Evolutionary conservation across 2,113 vertebrate species (phyloP).

Genomic region (Pomatostomus ruficeps): DNA sequence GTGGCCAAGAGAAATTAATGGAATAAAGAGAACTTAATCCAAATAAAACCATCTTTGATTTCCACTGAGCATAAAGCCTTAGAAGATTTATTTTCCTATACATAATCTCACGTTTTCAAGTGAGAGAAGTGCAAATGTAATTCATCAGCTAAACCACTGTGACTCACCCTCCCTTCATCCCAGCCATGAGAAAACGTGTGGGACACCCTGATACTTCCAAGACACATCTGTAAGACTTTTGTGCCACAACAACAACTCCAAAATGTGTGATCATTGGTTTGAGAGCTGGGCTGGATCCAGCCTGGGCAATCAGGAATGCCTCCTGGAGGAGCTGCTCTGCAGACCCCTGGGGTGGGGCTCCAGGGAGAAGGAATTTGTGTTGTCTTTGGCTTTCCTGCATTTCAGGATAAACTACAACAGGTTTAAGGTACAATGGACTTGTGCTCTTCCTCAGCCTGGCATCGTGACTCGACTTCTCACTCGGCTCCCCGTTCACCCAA

Average conservation of each 20-base stretch:
- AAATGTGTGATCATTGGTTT: background rate
- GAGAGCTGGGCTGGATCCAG: background rate
- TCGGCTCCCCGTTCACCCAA: background rate
- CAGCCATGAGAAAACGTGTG: background rate
- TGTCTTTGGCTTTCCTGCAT: background rate
- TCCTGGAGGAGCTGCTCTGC: background rate
- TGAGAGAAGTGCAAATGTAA: background rate
- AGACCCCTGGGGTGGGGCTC: background rate
- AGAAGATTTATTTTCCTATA: background rate
- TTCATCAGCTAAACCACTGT: background rate
- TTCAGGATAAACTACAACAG: background rate
- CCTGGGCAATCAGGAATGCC: background rate
- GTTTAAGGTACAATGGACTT: fast-evolving
- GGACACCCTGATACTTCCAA: background rate
- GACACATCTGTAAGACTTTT: background rate
- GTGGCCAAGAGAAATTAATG: background rate
- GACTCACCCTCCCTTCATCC: background rate
- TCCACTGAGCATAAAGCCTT: background rate
- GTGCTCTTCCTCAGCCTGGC: background rate
- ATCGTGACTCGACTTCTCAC: background rate
- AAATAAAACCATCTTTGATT: background rate
- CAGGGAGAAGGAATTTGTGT: background rate
- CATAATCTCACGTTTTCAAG: background rate
- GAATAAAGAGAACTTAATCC: background rate
- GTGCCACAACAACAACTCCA: background rate